These are phyloP conservation scores for Gisinianus flammeolus DNA, from an alignment of 2,888 invertebrate species.

Conservation along the genomic window DNA sequence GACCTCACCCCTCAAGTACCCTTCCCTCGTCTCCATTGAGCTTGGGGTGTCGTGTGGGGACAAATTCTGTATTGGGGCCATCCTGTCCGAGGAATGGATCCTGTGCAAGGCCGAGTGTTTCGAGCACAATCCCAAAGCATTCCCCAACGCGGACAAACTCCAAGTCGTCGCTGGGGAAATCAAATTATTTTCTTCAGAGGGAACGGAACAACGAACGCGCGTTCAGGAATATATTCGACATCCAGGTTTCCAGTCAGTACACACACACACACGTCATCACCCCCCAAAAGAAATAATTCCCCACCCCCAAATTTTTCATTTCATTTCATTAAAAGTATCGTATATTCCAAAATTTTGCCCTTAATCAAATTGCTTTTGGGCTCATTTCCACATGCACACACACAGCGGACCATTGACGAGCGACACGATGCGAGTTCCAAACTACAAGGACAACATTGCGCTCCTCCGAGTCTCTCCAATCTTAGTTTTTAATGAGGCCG, in stretches of 20 bases:
- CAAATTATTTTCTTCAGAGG: neutral
- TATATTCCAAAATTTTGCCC: neutral
- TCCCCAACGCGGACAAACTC: too few species aligned
- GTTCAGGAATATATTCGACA: neutral
- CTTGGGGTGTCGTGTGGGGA: neutral
- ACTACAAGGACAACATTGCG: neutral
- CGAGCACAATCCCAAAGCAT: neutral
- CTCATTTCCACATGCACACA: too few species aligned
- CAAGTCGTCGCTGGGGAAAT: neutral
- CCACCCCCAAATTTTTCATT: neutral
- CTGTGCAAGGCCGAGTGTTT: neutral
- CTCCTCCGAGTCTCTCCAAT: neutral
- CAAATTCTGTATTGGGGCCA: neutral
- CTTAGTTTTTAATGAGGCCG: neutral
- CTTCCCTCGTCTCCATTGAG: neutral
- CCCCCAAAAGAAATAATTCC: too few species aligned
- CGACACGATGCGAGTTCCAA: too few species aligned
- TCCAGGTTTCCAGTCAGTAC: neutral
- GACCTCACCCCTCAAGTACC: neutral
- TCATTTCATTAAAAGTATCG: too few species aligned
- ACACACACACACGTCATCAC: too few species aligned
- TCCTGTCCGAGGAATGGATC: neutral
- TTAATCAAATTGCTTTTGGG: too few species aligned
- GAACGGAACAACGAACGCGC: neutral
- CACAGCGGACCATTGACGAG: too few species aligned